A percentile compares a stretch with the other conserved stretches of the same genome.
Conservation (phyloP, 2,888 invertebrate species). For the Pomacea canaliculata region DNA sequence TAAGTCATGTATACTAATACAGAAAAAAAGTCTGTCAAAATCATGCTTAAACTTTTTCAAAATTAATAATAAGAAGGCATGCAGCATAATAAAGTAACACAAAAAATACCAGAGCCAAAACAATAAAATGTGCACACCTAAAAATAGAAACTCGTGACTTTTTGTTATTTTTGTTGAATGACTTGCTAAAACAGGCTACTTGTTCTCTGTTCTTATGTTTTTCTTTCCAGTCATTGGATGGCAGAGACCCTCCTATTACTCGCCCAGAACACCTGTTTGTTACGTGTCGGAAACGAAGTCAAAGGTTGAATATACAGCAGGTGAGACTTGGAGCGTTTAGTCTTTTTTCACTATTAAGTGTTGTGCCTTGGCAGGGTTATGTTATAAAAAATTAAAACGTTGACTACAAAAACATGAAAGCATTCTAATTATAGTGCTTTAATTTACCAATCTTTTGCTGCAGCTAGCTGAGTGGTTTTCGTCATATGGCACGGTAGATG, state of each 20-base stretch:
- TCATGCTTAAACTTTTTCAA: no score
- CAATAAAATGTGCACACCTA: no score
- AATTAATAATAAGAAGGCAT: no score
- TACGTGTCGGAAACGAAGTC: slow-evolving; percentile 35
- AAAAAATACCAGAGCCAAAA: no score
- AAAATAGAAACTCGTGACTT: no score
- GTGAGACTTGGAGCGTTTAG: slow-evolving; percentile 25
- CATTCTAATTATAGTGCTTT: neutral
- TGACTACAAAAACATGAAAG: no score
- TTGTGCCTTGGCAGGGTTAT: neutral
- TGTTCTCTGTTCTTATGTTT: neutral
- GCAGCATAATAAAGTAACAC: no score
- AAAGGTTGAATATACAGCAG: slow-evolving; percentile 44
- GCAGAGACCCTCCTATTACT: slow-evolving; percentile 39
- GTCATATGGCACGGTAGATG: slow-evolving; percentile 77
- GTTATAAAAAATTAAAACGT: no score
- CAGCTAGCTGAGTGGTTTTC: slow-evolving; percentile 72
- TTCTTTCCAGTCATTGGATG: slow-evolving; percentile 40
- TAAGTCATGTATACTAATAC: no score
- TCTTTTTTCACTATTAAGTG: neutral
- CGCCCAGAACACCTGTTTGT: slow-evolving; percentile 52
- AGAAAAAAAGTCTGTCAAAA: no score
- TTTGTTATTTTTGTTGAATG: no score
- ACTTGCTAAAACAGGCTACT: no score
- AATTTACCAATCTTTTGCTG: slow-evolving; percentile 7